Conservation (phyloP, 2,113 vertebrate genomes). For the Sceloporus tristichus region DNA sequence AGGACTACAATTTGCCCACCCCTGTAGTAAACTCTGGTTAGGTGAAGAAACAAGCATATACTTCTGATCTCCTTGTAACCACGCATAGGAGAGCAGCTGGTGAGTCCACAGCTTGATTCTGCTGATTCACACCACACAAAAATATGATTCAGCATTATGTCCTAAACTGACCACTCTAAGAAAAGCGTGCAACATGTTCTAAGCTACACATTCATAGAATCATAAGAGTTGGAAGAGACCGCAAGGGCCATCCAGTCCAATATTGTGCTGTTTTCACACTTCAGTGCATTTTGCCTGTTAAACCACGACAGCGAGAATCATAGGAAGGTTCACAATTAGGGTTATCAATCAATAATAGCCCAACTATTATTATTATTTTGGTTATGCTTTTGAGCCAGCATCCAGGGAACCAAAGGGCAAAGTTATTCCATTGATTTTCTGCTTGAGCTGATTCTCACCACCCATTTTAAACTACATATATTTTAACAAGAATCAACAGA, state of each 20-base stretch:
- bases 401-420: not conserved
- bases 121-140: not conserved
- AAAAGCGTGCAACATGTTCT: not conserved
- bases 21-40: not conserved
- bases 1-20: too few species aligned
- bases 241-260: too few species aligned
- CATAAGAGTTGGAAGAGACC: too few species aligned
- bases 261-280: not conserved
- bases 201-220: not conserved
- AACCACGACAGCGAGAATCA: fast-evolving
- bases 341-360: not conserved
- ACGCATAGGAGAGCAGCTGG: not conserved
- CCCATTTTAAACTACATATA: not conserved
- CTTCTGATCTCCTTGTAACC: not conserved
- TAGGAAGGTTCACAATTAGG: not conserved
- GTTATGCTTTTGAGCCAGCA: not conserved
- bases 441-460: not conserved
- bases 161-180: not conserved
- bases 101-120: not conserved
- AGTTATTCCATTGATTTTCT: not conserved
- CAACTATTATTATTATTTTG: not conserved
- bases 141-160: not conserved
- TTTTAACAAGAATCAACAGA: not conserved
- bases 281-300: not conserved
- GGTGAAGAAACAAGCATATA: not conserved